phyloP scores from a whole-genome alignment of 1,140 invertebrate species.

The Lucilia sericata region DNA sequence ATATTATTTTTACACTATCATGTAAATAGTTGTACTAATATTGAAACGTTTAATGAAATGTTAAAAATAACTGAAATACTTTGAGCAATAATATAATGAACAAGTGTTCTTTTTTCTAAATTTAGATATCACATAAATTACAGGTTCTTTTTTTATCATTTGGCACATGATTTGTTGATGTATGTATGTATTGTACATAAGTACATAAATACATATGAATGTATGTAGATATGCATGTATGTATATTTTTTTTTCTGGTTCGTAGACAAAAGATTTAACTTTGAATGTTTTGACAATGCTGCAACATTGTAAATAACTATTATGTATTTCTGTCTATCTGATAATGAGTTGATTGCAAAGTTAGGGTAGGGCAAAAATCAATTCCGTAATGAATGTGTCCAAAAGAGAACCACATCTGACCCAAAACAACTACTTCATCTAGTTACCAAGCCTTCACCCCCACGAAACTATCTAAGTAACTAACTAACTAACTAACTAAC shows the following conservation, averaged over 20 bases:
- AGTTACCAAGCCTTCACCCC: no score
- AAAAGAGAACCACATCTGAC: no score
- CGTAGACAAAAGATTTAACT: not conserved
- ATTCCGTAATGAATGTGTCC: no score
- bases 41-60: not conserved
- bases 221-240: no score
- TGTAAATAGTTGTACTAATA: no score
- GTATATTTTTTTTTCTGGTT: not conserved
- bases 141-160: not conserved
- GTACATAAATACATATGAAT: no score
- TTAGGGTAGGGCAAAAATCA: no score
- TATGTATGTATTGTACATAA: no score
- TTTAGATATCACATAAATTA: not conserved
- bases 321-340: no score
- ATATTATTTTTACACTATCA: no score
- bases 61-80: conserved; percentile 8
- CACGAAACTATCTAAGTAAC: no score
- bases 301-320: not conserved
- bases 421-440: not conserved
- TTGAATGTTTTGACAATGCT: not conserved
- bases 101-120: not conserved
- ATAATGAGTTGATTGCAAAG: no score
- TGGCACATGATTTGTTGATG: not conserved
- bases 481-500: not conserved
- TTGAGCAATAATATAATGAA: not conserved